phyloP scores from a whole-genome alignment of 1,140 invertebrate genomes.

The Bombus cullumanus region DNA sequence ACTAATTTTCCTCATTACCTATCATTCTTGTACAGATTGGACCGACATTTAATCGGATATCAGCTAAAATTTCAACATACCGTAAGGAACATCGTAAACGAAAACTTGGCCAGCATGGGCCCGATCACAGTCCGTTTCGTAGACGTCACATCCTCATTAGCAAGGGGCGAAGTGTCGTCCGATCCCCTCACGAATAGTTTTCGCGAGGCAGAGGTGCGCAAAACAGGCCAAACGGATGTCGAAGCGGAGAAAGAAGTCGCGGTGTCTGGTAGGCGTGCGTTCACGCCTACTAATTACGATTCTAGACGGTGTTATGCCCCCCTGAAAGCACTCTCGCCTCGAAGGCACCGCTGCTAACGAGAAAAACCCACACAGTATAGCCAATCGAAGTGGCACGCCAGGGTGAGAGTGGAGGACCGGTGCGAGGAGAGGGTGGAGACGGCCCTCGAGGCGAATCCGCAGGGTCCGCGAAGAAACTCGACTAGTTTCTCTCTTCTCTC shows the following conservation, averaged over 20 bases:
- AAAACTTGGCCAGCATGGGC: background rate
- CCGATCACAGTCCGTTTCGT: background rate
- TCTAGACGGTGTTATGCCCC: conserved; percentile 74
- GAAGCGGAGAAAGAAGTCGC: conserved; percentile 55
- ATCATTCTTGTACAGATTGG: background rate
- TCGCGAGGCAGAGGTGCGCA: conserved; percentile 46
- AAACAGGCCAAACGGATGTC: conserved; percentile 47
- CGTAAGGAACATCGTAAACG: background rate
- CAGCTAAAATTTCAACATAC: background rate
- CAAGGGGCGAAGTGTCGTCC: background rate
- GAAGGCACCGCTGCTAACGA: conserved; percentile 62
- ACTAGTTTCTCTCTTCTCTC: conserved; percentile 30
- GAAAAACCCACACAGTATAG: conserved; percentile 77
- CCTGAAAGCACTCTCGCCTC: conserved; percentile 56
- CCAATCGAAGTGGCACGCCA: conserved; percentile 75
- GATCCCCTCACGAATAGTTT: conserved; percentile 52
- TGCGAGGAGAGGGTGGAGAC: conserved; percentile 41
- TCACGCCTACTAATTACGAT: conserved; percentile 82
- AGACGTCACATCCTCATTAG: background rate
- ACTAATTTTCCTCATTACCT: background rate
- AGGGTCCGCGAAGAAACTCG: conserved; percentile 61
- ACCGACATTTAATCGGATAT: background rate
- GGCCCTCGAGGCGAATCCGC: conserved; percentile 39
- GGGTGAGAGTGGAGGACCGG: conserved; percentile 35
- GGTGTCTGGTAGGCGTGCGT: conserved; percentile 79